Evolutionary conservation across 2,797 vertebrate genomes (phyloP).

Genomic region (Epinephelus malabaricus): DNA sequence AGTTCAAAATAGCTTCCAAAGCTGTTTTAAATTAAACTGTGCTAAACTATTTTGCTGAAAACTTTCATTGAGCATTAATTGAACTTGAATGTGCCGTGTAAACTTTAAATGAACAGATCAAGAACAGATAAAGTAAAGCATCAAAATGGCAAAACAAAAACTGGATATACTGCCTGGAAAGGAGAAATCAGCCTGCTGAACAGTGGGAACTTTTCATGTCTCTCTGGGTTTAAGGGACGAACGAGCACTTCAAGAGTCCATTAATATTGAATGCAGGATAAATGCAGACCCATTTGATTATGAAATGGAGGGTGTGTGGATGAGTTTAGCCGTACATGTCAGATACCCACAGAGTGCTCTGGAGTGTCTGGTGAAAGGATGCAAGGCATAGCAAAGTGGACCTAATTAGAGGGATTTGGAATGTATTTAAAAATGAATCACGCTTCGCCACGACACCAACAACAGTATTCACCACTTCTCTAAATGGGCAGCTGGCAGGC

Average conservation of each 20-base stretch:
- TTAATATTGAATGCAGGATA: slow-evolving; percentile 77
- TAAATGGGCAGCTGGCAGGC: slow-evolving; percentile 77
- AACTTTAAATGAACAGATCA: slow-evolving; percentile 1
- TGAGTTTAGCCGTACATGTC: slow-evolving; percentile 53
- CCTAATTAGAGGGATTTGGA: slow-evolving; percentile 74
- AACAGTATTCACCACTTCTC: slow-evolving; percentile 65
- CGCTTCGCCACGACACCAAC: slow-evolving; percentile 55
- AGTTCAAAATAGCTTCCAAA: slow-evolving; percentile 16
- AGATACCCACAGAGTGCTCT: slow-evolving; percentile 58
- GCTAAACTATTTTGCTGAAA: not conserved
- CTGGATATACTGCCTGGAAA: not conserved
- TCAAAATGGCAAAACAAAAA: not conserved
- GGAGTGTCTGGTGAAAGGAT: slow-evolving; percentile 66
- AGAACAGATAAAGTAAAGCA: not conserved
- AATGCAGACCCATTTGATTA: slow-evolving; percentile 72
- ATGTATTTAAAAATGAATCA: slow-evolving; percentile 75
- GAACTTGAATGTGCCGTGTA: not conserved
- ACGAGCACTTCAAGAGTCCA: slow-evolving; percentile 63
- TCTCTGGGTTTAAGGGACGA: slow-evolving; percentile 52
- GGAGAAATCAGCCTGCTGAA: slow-evolving; percentile 13
- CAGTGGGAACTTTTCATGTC: slow-evolving; percentile 51
- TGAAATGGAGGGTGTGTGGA: slow-evolving; percentile 58
- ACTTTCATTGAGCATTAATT: not conserved
- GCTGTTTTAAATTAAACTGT: not conserved
- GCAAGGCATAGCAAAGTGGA: slow-evolving; percentile 65